Percentiles rank a stretch among this genome's conserved stretches.
These are phyloP conservation scores for Megalops atlanticus DNA, from an alignment of 2,113 vertebrate species.

Conservation along the genomic window DNA sequence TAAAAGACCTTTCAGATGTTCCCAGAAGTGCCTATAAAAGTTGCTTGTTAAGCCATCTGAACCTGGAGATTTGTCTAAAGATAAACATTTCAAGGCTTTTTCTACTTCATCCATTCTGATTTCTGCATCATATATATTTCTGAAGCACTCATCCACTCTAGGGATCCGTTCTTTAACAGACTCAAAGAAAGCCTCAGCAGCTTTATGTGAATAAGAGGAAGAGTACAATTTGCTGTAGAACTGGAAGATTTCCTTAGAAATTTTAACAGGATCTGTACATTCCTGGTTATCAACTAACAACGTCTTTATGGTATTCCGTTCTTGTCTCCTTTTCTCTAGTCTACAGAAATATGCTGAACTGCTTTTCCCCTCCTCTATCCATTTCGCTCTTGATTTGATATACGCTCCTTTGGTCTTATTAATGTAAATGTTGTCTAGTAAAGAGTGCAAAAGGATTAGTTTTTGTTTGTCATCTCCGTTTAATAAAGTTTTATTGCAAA, in stretches of 20 bases:
- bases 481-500: not conserved
- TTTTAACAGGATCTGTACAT: not conserved
- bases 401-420: not conserved
- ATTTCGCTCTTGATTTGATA: not conserved
- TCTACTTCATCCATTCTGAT: not conserved
- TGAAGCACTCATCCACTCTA: constrained; percentile 3
- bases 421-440: not conserved
- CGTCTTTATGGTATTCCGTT: not conserved
- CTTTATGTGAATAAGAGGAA: not conserved
- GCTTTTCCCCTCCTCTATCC: not conserved
- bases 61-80: not conserved
- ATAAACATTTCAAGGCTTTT: not conserved
- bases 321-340: not conserved
- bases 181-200: not conserved
- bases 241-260: not conserved
- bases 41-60: not conserved
- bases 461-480: not conserved
- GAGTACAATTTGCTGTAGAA: not conserved
- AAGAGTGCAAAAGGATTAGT: not conserved
- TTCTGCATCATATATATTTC: not conserved
- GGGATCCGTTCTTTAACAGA: not conserved
- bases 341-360: not conserved
- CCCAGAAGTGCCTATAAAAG: not conserved
- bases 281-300: not conserved
- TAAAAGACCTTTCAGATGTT: not conserved